Percentiles rank a stretch among this genome's conserved stretches.
phyloP scores from a whole-genome alignment of 2,113 vertebrate genomes.

The Larimichthys polyactis region DNA sequence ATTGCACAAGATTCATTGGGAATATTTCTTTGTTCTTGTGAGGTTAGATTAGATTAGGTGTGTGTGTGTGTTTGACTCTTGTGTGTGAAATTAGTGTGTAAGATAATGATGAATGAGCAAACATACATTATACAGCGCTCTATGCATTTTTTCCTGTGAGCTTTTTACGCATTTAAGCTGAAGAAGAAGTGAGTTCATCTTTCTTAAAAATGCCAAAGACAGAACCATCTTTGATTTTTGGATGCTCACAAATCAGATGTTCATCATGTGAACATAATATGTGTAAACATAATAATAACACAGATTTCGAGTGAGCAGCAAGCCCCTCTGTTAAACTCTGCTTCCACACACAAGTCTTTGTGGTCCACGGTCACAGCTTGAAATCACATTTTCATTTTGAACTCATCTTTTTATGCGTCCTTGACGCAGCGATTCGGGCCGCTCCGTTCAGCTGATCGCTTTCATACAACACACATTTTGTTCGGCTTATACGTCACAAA shows the following conservation, averaged over 20 bases:
- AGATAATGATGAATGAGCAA: neutral
- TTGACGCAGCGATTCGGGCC: slow-evolving; percentile 33
- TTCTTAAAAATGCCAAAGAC: neutral
- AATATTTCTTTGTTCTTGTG: too few species aligned
- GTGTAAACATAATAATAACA: neutral
- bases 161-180: neutral
- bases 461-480: slow-evolving; percentile 63
- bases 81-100: neutral
- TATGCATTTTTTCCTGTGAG: neutral
- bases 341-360: slow-evolving; percentile 43
- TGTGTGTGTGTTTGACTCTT: too few species aligned
- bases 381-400: slow-evolving; percentile 55
- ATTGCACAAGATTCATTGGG: too few species aligned
- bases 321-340: neutral
- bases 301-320: neutral
- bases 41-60: neutral
- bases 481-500: slow-evolving; percentile 54
- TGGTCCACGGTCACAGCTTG: neutral
- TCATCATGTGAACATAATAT: neutral
- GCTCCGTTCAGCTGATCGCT: slow-evolving; percentile 65
- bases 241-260: too few species aligned
- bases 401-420: slow-evolving; percentile 29
- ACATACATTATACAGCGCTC: neutral
- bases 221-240: neutral
- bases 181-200: neutral